Evolutionary conservation across 1,140 invertebrate species (phyloP), one percentile per base, ranked within the genome.

Genomic region (Gonioctena quinquepunctata): DNA sequence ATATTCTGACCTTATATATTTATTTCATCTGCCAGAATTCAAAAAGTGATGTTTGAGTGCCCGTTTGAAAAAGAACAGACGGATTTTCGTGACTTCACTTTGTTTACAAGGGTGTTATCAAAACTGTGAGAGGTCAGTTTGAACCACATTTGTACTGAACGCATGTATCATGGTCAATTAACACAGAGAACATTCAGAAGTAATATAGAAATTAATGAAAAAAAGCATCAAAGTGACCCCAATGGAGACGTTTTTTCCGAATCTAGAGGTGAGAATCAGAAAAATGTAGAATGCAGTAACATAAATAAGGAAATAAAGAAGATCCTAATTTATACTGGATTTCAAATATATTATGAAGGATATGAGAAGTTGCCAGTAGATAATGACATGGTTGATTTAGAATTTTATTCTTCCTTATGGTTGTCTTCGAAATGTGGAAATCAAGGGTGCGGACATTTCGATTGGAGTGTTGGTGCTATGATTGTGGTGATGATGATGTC

Each of bases 361-460:
- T 94, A 92, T 73, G 85, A 85, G 62, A 88, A 87, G 66, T 65
- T 56, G 27, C 80, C 78, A 62, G 77, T 74, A 27, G 81, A 78
- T 74, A 80, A 79, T 68, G 74, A 66, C 23, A 69, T 50, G 7
- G 73, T 77, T 6, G 77, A 82, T 7, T 52, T 68, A 23, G 81
- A 82, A 63, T 90, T 83, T 82, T 91, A 89, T 72, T 77, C 84
- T 18, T 82, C 86, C 1, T 79, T 91, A 19, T 91, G 90, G 90
- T 85, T 92, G 84, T 92, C 91, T 76, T 82, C 92, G 42, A 86
- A 87, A 65, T 93, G 91, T 85, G 93, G 92, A 11, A 82, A 90
- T 66, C 90, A 93, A 83, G 88, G 90, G 33, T 96, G 94, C 84
- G 93, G 92, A 56, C 95, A 97, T 83, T 92, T 88, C 79, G 84